phyloP scores from a whole-genome alignment of 2,797 vertebrate genomes.

The Uromys caudimaculatus region DNA sequence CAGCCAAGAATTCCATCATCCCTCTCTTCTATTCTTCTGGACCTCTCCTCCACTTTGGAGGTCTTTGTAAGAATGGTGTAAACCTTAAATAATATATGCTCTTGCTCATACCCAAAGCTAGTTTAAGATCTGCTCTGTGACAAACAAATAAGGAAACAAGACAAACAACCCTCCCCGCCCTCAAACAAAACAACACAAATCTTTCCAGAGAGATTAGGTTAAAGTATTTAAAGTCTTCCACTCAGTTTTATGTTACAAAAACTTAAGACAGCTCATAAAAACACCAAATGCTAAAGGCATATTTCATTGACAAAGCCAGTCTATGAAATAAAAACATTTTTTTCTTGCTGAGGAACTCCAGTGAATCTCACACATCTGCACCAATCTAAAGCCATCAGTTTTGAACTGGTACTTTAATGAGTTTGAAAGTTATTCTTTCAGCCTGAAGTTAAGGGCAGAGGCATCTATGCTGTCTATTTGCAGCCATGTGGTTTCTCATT shows the following conservation, averaged over 20 bases:
- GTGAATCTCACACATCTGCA: slow-evolving; percentile 33
- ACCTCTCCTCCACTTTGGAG: background rate
- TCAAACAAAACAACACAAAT: slow-evolving; percentile 17
- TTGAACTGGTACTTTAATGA: background rate
- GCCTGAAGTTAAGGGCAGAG: slow-evolving; percentile 41
- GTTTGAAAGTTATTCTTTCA: slow-evolving; percentile 29
- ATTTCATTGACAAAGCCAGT: slow-evolving; percentile 59
- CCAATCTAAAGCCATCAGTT: slow-evolving; percentile 48
- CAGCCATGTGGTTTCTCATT: background rate
- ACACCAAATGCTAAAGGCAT: slow-evolving; percentile 40
- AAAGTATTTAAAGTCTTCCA: slow-evolving; percentile 32
- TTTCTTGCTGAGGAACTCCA: background rate
- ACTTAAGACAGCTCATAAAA: slow-evolving; percentile 29
- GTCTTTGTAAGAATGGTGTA: background rate
- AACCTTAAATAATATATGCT: background rate
- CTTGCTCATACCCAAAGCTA: background rate
- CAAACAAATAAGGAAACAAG: background rate
- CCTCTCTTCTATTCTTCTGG: background rate
- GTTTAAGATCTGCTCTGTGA: slow-evolving; percentile 34
- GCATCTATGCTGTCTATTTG: slow-evolving; percentile 47
- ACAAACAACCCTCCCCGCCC: background rate
- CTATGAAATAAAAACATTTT: slow-evolving; percentile 52
- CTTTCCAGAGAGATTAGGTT: background rate
- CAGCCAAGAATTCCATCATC: background rate
- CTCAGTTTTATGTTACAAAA: slow-evolving; percentile 42